Base-by-base conservation (phyloP, 2,888 invertebrate species). In the Eremobia ochroleuca region DNA sequence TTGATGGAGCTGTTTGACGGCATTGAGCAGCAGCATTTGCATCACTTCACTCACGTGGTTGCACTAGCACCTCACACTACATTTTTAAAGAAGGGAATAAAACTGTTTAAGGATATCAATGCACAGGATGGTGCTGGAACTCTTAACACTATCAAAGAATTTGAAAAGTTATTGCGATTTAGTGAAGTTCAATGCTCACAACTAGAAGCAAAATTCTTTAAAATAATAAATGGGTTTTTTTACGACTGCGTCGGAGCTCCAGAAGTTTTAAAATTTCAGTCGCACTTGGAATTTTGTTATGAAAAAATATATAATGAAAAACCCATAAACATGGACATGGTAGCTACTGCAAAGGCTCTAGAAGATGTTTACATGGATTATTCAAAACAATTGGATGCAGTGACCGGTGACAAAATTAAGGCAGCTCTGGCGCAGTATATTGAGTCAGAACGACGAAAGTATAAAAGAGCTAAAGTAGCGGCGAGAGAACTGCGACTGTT, bases 221-320 rank as follows among this genome's bases (percentile, higher is more conserved):
- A 96, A 87, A 94, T 98, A 73, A 92, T 98, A 25, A 93, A 97
- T 79, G 97, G 97, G 0, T 92, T 97, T 65, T 98, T 98, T 90
- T 97, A 97, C 76, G 94, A 97, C 28, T 92, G 97, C 52, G 95
- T 97, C 0, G 97, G 97, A 73, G 96, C 97, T 21, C 94, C 96
- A 55, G 97, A 97, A 18, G 97, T 97, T 52, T 92, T 98, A 37
- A 97, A 97, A 90, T 92, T 98, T 58, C 93, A 96, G 80, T 94
- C 97, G 13, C 97, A 97, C 90, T 96, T 98, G 74, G 97, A 98
- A 90, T 98, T 97, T 90, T 97, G 97, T 49, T 98, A 97, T 90
- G 97, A 98, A 91, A 97, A 96, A 66, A 94, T 97, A 62, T 95
- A 97, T 43, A 96, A 94, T 1, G 97, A 97, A 21, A 97, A 97